These are phyloP conservation scores for Hirudo medicinalis DNA, from an alignment of 1,140 invertebrate genomes.

Conservation along the genomic window DNA sequence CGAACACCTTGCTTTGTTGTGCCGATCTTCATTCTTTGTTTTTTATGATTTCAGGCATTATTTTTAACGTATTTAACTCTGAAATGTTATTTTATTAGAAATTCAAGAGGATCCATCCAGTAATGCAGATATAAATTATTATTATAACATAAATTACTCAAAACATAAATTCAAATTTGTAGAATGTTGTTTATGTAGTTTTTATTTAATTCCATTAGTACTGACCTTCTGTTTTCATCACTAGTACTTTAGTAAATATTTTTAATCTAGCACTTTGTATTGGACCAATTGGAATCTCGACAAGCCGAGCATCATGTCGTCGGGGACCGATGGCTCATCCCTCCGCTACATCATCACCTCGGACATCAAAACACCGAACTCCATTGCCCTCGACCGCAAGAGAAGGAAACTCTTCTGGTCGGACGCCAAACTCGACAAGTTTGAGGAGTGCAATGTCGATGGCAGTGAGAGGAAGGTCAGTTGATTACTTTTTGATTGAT, in stretches of 20 bases:
- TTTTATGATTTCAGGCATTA: too few relatives aligned
- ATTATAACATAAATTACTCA: too few relatives aligned
- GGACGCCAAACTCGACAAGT: conserved; percentile 90
- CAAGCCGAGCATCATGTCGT: conserved; percentile 71
- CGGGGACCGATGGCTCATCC: conserved; percentile 84
- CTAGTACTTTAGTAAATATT: background rate
- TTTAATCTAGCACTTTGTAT: conserved; percentile 72
- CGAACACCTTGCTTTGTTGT: too few relatives aligned
- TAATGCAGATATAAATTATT: too few relatives aligned
- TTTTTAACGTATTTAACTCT: too few relatives aligned
- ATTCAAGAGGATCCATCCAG: too few relatives aligned
- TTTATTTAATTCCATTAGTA: conserved; percentile 22
- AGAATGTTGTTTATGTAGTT: background rate
- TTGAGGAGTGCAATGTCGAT: conserved; percentile 80
- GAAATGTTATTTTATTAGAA: too few relatives aligned
- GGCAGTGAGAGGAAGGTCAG: conserved; percentile 59
- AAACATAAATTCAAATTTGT: too few relatives aligned
- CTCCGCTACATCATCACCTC: conserved; percentile 81
- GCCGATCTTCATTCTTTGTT: too few relatives aligned
- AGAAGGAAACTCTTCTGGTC: conserved; percentile 94
- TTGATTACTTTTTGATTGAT: too few relatives aligned
- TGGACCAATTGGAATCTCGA: conserved; percentile 93
- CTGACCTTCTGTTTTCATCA: too few relatives aligned
- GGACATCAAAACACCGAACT: conserved; percentile 85
- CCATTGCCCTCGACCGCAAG: conserved; percentile 88